Evolutionary conservation across 2,888 invertebrate species (phyloP).

Genomic region (Tineola bisselliella): DNA sequence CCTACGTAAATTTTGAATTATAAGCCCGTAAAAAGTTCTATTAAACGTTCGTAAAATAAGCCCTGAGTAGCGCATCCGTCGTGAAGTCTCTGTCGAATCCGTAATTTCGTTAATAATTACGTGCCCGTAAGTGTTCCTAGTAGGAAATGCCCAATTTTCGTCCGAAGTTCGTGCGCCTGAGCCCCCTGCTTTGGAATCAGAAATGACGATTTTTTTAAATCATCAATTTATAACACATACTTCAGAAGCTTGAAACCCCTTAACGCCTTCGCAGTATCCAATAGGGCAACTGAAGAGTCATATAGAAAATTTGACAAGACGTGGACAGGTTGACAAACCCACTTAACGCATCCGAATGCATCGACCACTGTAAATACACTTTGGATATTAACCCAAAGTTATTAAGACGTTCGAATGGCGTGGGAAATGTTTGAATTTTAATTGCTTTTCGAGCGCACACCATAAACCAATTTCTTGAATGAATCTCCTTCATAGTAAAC

Average conservation of each 20-base stretch:
- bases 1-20: too few relatives aligned
- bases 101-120: too few relatives aligned
- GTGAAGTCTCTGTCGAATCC: too few relatives aligned
- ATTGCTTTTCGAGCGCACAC: not conserved
- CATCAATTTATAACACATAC: too few relatives aligned
- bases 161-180: too few relatives aligned
- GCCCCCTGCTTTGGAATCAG: too few relatives aligned
- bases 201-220: too few relatives aligned
- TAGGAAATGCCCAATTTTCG: too few relatives aligned
- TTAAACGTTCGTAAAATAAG: too few relatives aligned
- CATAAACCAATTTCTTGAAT: not conserved
- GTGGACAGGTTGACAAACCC: conserved; percentile 15
- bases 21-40: too few relatives aligned
- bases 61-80: too few relatives aligned
- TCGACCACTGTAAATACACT: conserved; percentile 15
- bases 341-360: conserved; percentile 16
- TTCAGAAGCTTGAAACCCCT: not conserved
- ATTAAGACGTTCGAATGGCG: conserved; percentile 13
- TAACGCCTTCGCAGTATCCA: conserved; percentile 8
- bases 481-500: not conserved
- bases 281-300: conserved; percentile 2
- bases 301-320: conserved; percentile 14
- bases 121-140: too few relatives aligned
- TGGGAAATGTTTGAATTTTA: conserved; percentile 13
- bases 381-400: conserved; percentile 11